Base-by-base conservation (phyloP, 2,113 vertebrate genomes). In the Thamnophis sirtalis region DNA sequence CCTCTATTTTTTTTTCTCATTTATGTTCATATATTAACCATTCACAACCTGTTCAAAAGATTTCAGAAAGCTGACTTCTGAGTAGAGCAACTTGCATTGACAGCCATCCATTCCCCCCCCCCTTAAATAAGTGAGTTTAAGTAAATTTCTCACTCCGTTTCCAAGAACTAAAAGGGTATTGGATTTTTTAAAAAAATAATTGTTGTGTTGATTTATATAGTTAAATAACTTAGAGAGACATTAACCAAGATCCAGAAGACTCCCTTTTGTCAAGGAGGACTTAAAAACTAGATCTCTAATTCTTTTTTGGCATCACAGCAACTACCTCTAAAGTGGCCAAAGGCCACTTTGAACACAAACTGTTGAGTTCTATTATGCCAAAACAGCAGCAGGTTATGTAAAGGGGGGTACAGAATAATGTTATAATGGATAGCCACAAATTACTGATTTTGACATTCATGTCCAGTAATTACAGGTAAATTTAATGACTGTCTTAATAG, bases 31-130 rank as follows among this genome's bases (percentile, higher is more conserved):
- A 95, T 88, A 93, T 95, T 58, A n/a, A 93, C 10, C 85, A 95
- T 91, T 94, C 84, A 80, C 51, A 95, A 94, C 84, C 73, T 96
- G 91, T 96, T 94, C 92, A 94, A 96, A 33, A 95, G 80, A 94
- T 84, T 88, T 90, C 88, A 92, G 89, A 91, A 89, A 95, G 94
- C 92, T 95, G 33, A 80, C 73, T 48, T 88, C 89, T 93, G 94
- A 93, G 92, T 92, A 92, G 86, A 96, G 93, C 68, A 80, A 38
- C 15, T 21, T 80, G 6, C 33, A 21, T 17, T 80, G 73, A 21
- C 95, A 86, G 93, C 84, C 93, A 33, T 68, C 86, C 19, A 15
- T 92, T 94, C 17, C 4, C 5, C 38, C 17, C 24, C 17, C n/a
- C n/a, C n/a, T 55, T 53, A 68, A n/a, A 84, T 21, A 4, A 88